Evolutionary conservation across 1,140 invertebrate genomes (phyloP), one percentile per base, ranked within the genome.

Genomic region (Psilanteris sp.): DNA sequence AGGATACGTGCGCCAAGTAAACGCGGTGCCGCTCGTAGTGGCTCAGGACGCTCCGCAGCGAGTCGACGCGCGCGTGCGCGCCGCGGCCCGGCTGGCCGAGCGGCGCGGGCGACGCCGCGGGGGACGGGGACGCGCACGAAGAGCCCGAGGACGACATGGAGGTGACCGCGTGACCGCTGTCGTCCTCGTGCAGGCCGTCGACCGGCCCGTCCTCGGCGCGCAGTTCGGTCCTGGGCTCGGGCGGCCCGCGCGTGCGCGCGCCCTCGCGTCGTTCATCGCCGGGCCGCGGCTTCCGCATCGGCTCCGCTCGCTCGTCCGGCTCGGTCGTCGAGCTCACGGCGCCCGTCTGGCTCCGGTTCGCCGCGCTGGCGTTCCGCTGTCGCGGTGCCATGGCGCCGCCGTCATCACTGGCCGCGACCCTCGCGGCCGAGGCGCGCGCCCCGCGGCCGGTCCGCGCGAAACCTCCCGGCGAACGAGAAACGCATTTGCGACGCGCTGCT

Each of bases 1-100:
- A 87, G 10, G 86, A 85, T 15, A 87, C 84, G 59, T 89, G 83
- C 1, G 85, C 88, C n/a, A 85, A 78, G 52, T 90, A 90, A 16
- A 89, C 88, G 39, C 88, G 81, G 34, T 86, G 85, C 3, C 86
- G 84, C 2, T 83, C 83, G 61, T 89, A 89, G 6, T 79, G 83
- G 43, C 87, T 81, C 5, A 86, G 44, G 10, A 79, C 70, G 27
- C 31, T 80, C 18, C 80, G 79, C 11, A 85, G 50, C 0, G 68
- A 77, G 4, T 86, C 83, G 3, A 79, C 7, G 3, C 13, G 77
- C 59, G 78, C 78, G 31, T 77, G 79, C 29, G 73, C 50, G n/a
- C n/a, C n/a, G n/a, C n/a, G n/a, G n/a, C n/a, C n/a, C n/a, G n/a
- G n/a, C n/a, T n/a, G n/a, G n/a, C n/a, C n/a, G n/a, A n/a, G n/a